phyloP scores from a whole-genome alignment of 2,113 vertebrate species.

The rat (Rattus norvegicus) region DNA sequence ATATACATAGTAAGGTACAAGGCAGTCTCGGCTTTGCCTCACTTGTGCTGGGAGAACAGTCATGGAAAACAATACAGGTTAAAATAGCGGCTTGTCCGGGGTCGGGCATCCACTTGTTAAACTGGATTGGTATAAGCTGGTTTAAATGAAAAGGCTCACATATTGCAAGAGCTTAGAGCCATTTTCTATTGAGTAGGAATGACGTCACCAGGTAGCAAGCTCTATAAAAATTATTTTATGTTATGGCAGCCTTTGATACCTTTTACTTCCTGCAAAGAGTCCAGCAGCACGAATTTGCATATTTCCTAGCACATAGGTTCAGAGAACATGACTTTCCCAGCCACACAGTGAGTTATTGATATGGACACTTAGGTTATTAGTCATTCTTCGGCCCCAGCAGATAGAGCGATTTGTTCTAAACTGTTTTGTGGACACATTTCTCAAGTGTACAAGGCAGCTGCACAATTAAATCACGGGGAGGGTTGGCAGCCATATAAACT shows the following conservation, averaged over 20 bases:
- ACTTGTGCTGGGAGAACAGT: neutral
- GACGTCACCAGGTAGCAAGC: constrained; percentile 15
- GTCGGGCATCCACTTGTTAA: neutral
- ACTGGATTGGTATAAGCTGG: neutral
- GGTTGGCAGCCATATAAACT: neutral
- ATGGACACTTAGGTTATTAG: neutral
- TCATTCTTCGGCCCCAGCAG: neutral
- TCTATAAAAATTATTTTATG: constrained; percentile 1
- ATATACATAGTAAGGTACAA: neutral
- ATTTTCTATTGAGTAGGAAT: neutral
- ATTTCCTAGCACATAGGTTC: neutral
- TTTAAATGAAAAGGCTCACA: neutral
- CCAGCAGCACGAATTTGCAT: neutral
- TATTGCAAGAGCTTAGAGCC: neutral
- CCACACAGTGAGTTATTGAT: neutral
- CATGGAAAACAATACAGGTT: neutral
- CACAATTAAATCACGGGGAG: constrained; percentile 6
- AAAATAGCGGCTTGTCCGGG: neutral
- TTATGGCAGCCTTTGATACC: neutral
- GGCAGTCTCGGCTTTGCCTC: neutral
- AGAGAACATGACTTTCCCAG: neutral
- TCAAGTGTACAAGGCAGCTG: neutral
- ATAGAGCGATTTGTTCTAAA: neutral
- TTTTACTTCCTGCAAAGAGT: neutral
- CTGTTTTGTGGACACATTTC: neutral